These are phyloP conservation scores for Pantala flavescens DNA, from an alignment of 1,140 invertebrate genomes.

Conservation along the genomic window DNA sequence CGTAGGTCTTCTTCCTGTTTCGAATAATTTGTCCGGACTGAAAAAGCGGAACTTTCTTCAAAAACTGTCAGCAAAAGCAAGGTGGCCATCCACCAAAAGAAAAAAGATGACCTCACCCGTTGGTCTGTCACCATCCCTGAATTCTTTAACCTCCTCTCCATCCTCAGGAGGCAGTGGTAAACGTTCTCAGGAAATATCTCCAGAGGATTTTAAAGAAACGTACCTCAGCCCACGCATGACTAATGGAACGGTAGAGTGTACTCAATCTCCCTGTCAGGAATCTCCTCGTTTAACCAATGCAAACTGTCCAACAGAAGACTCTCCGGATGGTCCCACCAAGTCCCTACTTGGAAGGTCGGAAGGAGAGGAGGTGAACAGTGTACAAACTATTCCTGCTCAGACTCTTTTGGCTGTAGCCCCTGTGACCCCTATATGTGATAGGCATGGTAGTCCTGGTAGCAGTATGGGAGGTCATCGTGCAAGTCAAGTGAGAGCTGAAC, in stretches of 20 bases:
- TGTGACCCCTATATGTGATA: not conserved
- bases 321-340: not conserved
- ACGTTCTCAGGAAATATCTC: constrained; percentile 22
- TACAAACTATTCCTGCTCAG: not conserved
- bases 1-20: not conserved
- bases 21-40: not conserved
- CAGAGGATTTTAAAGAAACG: constrained; percentile 27
- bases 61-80: constrained; percentile 29
- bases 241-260: not conserved
- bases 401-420: not conserved
- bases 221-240: constrained; percentile 18
- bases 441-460: not conserved
- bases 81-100: constrained; percentile 30
- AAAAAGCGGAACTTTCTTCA: constrained; percentile 26
- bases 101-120: constrained; percentile 18
- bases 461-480: not conserved
- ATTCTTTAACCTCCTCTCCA: not conserved
- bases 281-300: not conserved
- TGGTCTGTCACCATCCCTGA: not conserved
- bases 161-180: constrained; percentile 16
- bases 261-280: not conserved
- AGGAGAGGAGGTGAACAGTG: not conserved
- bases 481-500: not conserved
- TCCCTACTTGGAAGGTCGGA: not conserved
- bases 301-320: not conserved